phyloP scores from a whole-genome alignment of 2,113 vertebrate genomes.

The Miniopterus natalensis region DNA sequence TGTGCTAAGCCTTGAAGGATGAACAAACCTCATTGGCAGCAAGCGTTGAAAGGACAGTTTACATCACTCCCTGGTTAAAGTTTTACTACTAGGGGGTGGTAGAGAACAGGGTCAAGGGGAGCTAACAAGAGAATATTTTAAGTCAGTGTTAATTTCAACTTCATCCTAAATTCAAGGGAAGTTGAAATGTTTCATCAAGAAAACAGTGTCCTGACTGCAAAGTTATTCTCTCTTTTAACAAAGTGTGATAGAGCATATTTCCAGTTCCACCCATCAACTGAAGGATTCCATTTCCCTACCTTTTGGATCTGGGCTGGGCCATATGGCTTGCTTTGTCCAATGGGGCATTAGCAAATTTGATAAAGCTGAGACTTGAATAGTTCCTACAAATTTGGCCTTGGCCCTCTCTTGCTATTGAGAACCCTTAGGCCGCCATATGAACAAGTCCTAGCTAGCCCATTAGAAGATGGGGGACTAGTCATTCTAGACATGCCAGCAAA shows the following conservation, averaged over 20 bases:
- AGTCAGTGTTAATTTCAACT: background rate
- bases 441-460: background rate
- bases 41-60: background rate
- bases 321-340: background rate
- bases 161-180: background rate
- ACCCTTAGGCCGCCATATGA: background rate
- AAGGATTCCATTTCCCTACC: background rate
- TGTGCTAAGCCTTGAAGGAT: background rate
- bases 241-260: background rate
- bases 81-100: background rate
- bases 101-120: background rate
- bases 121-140: background rate
- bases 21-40: background rate
- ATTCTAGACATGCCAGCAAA: background rate
- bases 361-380: background rate
- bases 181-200: constrained; percentile 37
- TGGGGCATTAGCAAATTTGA: background rate
- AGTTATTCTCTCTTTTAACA: background rate
- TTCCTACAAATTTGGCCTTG: background rate
- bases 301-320: background rate
- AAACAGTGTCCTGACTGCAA: background rate
- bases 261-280: background rate
- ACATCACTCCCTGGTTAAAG: background rate
- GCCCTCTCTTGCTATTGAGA: background rate
- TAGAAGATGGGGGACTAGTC: background rate